A percentile compares a stretch with the other conserved stretches of the same genome.
These are phyloP conservation scores for Drosophila austrosaltans DNA, from an alignment of 2,888 invertebrate genomes.

Conservation along the genomic window DNA sequence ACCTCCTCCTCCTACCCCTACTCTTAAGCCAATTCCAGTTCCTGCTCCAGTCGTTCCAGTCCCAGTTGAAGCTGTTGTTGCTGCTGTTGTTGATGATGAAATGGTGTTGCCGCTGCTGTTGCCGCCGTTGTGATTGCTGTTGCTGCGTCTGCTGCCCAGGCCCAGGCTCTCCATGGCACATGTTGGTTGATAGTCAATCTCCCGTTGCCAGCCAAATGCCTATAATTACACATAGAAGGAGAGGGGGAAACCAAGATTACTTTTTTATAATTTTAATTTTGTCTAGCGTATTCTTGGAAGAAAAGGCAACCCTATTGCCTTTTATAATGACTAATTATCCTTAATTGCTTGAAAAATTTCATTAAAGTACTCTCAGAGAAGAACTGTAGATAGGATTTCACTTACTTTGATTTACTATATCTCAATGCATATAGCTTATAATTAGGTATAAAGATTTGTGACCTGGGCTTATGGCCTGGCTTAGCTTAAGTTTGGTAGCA, in stretches of 20 bases:
- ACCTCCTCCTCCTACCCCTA: slow-evolving; percentile 32
- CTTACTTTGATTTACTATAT: no score
- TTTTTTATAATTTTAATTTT: slow-evolving; percentile 4
- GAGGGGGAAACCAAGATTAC: background rate
- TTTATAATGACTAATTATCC: slow-evolving; percentile 58
- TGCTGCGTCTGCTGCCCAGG: slow-evolving; percentile 81
- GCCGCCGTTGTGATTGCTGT: slow-evolving; percentile 75
- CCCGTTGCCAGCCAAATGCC: slow-evolving; percentile 19
- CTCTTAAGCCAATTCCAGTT: slow-evolving; percentile 32
- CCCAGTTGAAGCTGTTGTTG: slow-evolving; percentile 48
- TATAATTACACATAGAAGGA: slow-evolving; percentile 35
- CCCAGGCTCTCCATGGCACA: slow-evolving; percentile 84
- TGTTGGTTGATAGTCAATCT: slow-evolving; percentile 67
- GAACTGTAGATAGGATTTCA: slow-evolving; percentile 12
- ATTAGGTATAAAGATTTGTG: no score
- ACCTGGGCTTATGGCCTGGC: no score
- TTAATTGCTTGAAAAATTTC: slow-evolving; percentile 44
- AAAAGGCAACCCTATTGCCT: background rate
- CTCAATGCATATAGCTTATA: no score
- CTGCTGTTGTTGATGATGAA: slow-evolving; percentile 47
- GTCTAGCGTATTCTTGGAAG: background rate
- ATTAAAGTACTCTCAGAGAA: slow-evolving; percentile 9
- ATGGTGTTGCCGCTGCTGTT: slow-evolving; percentile 68
- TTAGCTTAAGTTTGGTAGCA: no score
- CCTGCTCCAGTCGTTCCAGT: slow-evolving; percentile 35